Base-by-base conservation (phyloP, 2,797 vertebrate genomes). In the Cossypha dichroa region DNA sequence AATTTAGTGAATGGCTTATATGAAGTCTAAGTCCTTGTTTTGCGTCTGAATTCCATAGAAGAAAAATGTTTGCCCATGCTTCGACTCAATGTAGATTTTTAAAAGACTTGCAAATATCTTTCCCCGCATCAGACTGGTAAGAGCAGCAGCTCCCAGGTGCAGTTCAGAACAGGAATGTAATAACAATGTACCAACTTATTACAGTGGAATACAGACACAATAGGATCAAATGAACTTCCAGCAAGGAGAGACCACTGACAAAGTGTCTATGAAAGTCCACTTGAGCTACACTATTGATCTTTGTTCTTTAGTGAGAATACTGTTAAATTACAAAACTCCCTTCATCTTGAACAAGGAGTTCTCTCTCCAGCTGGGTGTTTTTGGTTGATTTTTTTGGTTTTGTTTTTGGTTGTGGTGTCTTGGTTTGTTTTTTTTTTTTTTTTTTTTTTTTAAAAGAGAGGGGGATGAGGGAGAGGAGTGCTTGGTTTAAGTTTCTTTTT, bases 311-410 rank as follows among this genome's bases (percentile, higher is more conserved):
- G 26, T 58, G 74, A 93, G 34, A 85, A 70, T 67, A 28, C 16
- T 76, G 41, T 72, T 74, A 72, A 66, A 93, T 73, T 87, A 80
- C 33, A 85, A 54, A 90, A 41, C 15, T 43, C 45, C 18, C 19
- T 81, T 75, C 55, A 56, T 78, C 17, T 74, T 52, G 67, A 10
- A 52, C 62, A 59, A 72, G 26, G 43, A 45, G 7, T 23, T 93
- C 34, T 83, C 33, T 90, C 45, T 85, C 45, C 2, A 3, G 8
- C 23, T 76, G 55, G 22, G 7, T 8, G 9, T 72, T 72, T 60
- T 41, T 11, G 17, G 9, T 23, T 15, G 8, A 9, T 18, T 48
- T 16, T 16, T 17, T 58, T 16, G 14, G 3, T 6, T 13, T 22
- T 49, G 28, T 51, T 40, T 23, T n/a, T 26, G 3, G 10, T 48